Evolutionary conservation across 2,888 invertebrate species (phyloP).

Genomic region (Platycnemis pennipes): DNA sequence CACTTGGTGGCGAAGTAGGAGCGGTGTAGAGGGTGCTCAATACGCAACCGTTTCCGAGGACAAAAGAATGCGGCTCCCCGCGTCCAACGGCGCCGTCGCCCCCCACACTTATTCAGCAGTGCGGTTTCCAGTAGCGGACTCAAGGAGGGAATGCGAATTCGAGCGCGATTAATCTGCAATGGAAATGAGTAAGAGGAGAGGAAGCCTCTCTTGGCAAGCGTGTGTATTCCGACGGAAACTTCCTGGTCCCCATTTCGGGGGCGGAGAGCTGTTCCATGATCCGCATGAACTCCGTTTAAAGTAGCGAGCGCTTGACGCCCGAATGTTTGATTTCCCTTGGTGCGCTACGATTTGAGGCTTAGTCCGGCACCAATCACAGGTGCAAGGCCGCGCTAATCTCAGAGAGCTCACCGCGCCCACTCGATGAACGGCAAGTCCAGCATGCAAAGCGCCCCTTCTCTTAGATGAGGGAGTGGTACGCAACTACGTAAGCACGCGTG

Average conservation of each 20-base stretch:
- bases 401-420: background rate
- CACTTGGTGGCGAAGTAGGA: background rate
- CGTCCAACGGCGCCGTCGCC: background rate
- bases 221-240: background rate
- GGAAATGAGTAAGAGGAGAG: background rate
- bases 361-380: background rate
- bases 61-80: background rate
- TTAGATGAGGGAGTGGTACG: too few species aligned
- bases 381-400: background rate
- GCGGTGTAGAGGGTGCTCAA: background rate
- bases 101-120: background rate
- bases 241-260: background rate
- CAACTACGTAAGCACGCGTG: too few species aligned
- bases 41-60: background rate
- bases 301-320: background rate
- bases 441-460: too few species aligned
- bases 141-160: background rate
- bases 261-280: background rate
- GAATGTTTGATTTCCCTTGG: background rate
- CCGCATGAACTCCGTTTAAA: background rate
- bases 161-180: slow-evolving; percentile 23
- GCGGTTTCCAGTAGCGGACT: background rate
- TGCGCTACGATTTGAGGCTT: background rate
- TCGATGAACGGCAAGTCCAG: background rate
- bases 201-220: background rate